Base-by-base conservation (phyloP, 2,113 vertebrate species). In the Neodontobutis hainanensis region DNA sequence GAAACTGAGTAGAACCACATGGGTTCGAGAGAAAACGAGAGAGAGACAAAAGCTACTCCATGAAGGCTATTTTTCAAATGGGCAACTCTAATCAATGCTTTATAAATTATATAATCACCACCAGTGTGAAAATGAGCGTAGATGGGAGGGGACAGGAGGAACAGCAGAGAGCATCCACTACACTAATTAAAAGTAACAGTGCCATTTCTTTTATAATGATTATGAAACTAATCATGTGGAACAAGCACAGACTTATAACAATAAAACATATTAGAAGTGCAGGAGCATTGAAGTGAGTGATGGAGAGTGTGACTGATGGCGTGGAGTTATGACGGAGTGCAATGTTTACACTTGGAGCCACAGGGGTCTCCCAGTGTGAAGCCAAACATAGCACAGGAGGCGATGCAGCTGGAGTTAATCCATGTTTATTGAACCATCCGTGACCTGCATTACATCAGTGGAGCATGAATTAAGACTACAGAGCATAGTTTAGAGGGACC, bases 271-370 rank as follows among this genome's bases (percentile, higher is more conserved):
- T 27, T 27, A 27, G 19, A 4, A 56, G 44, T 49, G 40, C 1
- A 40, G 36, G 59, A 38, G 7, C 9, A 64, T 14, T 3, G n/a
- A 3, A 75, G 19, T 27, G n/a, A 44, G 14, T 53, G 14, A 51
- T 51, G n/a, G 45, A n/a, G 57, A 7, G 35, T 61, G 35, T 64
- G 68, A 80, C 56, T 60, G 71, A 77, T 50, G 14, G 70, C 48
- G 27, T 53, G 32, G 11, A 53, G 34, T 55, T n/a, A 55, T 68
- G 71, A 15, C 32, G 42, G 14, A 61, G 67, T 63, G 50, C 70
- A 38, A 70, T 77, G 77, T 82, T 88, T 84, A 82, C 60, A 74
- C 72, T 73, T 43, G 27, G 58, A 85, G 68, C 78, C 72, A 69
- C 61, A 51, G 83, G 86, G 77, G 80, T 73, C 43, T 7, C 77